Percentiles rank a stretch among this genome's conserved stretches.
phyloP scores from a whole-genome alignment of 1,140 invertebrate species.

The Drosophila nasuta region DNA sequence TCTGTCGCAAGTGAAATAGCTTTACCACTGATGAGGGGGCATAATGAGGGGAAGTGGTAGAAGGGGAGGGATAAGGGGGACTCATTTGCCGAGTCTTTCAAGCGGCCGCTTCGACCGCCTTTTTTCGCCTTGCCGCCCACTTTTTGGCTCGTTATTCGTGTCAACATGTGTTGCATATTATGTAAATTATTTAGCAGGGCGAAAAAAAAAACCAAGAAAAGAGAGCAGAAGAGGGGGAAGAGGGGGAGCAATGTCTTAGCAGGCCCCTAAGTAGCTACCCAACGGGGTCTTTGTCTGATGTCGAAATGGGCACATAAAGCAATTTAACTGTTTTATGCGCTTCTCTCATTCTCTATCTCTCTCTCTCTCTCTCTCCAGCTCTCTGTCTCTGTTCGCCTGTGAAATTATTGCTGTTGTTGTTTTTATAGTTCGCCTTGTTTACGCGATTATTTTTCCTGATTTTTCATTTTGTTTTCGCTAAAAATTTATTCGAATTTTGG shows the following conservation, averaged over 20 bases:
- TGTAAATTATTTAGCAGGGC: slow-evolving; percentile 78
- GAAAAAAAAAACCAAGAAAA: slow-evolving; percentile 41
- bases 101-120: slow-evolving; percentile 8
- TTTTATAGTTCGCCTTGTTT: slow-evolving; percentile 47
- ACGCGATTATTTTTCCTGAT: slow-evolving; percentile 70
- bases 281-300: slow-evolving; percentile 60
- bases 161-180: slow-evolving; percentile 81
- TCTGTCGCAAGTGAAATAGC: slow-evolving; percentile 17
- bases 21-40: not conserved
- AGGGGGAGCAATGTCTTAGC: slow-evolving; percentile 10
- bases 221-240: too few relatives aligned
- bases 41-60: not conserved
- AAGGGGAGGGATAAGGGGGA: not conserved
- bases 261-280: slow-evolving; percentile 61
- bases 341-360: slow-evolving; percentile 6
- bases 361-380: too few relatives aligned
- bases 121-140: not conserved
- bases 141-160: slow-evolving; percentile 60
- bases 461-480: slow-evolving; percentile 57
- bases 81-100: slow-evolving; percentile 19
- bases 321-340: slow-evolving; percentile 80
- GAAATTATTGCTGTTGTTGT: slow-evolving; percentile 57
- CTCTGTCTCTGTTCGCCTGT: slow-evolving; percentile 45
- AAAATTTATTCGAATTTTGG: slow-evolving; percentile 68
- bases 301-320: slow-evolving; percentile 79